Evolutionary conservation across 2,888 invertebrate species (phyloP), one percentile per base, ranked within the genome.

Genomic region (Aproaerema taeniolella): DNA sequence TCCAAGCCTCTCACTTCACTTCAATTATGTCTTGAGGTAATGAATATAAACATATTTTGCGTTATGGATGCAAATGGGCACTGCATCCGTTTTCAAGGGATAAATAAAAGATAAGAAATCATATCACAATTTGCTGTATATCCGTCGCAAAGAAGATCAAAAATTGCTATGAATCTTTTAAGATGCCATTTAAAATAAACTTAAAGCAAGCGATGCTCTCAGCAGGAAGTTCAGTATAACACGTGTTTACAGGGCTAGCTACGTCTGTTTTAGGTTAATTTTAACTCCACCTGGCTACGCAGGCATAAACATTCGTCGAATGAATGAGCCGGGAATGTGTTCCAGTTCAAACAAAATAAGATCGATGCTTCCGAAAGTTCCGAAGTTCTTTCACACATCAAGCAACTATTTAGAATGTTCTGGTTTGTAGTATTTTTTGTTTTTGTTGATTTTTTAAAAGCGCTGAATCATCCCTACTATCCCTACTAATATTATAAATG

Each of bases 161-260:
- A n/a, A n/a, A n/a, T n/a, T n/a, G n/a, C n/a, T n/a, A n/a, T n/a
- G n/a, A n/a, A n/a, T n/a, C n/a, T n/a, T n/a, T n/a, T n/a, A n/a
- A n/a, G n/a, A n/a, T 28, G 13, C 9, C 12, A 30, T 20, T 29
- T 9, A 29, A 33, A 34, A 37, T 37, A 41, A 30, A 15, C 8
- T 13, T 24, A 38, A 41, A 45, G 17, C 28, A 31, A 32, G 24
- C 41, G 4, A 11, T 33, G 36, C 34, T 38, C 26, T 40, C 38
- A 43, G 48, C 56, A 56, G 62, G 61, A 59, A 58, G 61, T 54
- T 48, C 53, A 48, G 49, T 41, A 49, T 53, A 58, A 52, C 51
- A 46, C 49, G 44, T 54, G 56, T 56, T 55, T 53, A 55, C 49
- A 48, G 51, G 38, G 39, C 40, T 44, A 15, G 28, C 20, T 16